These are phyloP conservation scores for Zaprionus tsacasi DNA, from an alignment of 1,140 invertebrate species.

Conservation along the genomic window DNA sequence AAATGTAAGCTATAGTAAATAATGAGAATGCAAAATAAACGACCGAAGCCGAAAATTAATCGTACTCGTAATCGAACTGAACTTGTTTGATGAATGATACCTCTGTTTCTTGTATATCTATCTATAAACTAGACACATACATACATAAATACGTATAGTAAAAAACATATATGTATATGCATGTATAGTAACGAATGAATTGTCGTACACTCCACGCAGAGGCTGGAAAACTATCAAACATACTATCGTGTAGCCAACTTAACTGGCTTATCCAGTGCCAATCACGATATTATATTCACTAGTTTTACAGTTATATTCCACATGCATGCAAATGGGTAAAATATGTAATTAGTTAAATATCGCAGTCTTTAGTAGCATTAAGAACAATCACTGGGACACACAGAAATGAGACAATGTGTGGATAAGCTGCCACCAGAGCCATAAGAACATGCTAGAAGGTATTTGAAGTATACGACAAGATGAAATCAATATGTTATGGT, in stretches of 20 bases:
- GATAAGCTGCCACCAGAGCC: slow-evolving; percentile 18
- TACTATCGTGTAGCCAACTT: background rate
- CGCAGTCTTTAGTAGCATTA: slow-evolving; percentile 29
- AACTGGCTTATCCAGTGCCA: background rate
- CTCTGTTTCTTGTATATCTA: slow-evolving; percentile 1
- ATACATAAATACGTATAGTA: slow-evolving; percentile 22
- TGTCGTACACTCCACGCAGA: slow-evolving; percentile 42
- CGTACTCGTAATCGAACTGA: slow-evolving; percentile 12
- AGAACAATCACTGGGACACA: slow-evolving; percentile 16
- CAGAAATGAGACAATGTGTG: background rate
- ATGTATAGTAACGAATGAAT: slow-evolving; percentile 37
- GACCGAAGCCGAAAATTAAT: slow-evolving; percentile 13
- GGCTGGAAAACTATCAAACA: background rate
- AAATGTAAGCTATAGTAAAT: slow-evolving; percentile 17
- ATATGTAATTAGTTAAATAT: background rate
- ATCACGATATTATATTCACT: background rate
- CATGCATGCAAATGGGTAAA: background rate
- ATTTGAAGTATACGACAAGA: slow-evolving; percentile 24
- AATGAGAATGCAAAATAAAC: slow-evolving; percentile 22
- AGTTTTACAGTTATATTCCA: background rate
- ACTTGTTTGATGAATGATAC: slow-evolving; percentile 7
- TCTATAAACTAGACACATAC: slow-evolving; percentile 28
- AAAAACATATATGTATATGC: slow-evolving; percentile 24
- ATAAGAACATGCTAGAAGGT: slow-evolving; percentile 4
- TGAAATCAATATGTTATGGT: background rate